Percentiles rank a stretch among this genome's conserved stretches.
Evolutionary conservation across 2,113 vertebrate species (phyloP).

Genomic region (Crotalus horridus): DNA sequence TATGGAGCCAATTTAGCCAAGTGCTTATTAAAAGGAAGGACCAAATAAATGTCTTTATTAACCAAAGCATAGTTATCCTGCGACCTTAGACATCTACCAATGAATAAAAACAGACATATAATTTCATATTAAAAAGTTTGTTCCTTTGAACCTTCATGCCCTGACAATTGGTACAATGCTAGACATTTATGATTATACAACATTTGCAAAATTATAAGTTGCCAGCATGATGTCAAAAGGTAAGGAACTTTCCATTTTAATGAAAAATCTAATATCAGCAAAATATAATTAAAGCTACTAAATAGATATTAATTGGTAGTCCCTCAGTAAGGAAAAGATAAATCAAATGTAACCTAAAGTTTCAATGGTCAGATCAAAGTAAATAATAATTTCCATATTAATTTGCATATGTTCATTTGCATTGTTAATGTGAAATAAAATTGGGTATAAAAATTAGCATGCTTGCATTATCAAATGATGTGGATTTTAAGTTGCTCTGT

Average conservation of each 20-base stretch:
- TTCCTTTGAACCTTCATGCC: not conserved
- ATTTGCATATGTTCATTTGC: not conserved
- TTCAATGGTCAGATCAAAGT: not conserved
- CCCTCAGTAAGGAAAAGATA: not conserved
- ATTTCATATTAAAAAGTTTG: not conserved
- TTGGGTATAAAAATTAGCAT: not conserved
- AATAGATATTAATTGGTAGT: not conserved
- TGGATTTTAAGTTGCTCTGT: not conserved
- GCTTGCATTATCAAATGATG: not conserved
- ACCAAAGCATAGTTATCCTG: not conserved
- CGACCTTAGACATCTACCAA: not conserved
- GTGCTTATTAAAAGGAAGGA: not conserved
- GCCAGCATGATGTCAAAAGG: not conserved
- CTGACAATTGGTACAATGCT: not conserved
- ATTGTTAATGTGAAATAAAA: not conserved
- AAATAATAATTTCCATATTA: not conserved
- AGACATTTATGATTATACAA: not conserved
- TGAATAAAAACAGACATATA: not conserved
- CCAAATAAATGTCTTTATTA: not conserved
- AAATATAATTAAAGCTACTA: not conserved
- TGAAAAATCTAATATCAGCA: not conserved
- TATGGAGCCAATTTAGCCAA: not conserved
- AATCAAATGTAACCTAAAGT: not conserved
- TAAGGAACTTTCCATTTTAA: not conserved
- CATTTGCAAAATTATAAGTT: not conserved